Conservation (phyloP, 2,888 invertebrate genomes). For the Cheilosia grossa region DNA sequence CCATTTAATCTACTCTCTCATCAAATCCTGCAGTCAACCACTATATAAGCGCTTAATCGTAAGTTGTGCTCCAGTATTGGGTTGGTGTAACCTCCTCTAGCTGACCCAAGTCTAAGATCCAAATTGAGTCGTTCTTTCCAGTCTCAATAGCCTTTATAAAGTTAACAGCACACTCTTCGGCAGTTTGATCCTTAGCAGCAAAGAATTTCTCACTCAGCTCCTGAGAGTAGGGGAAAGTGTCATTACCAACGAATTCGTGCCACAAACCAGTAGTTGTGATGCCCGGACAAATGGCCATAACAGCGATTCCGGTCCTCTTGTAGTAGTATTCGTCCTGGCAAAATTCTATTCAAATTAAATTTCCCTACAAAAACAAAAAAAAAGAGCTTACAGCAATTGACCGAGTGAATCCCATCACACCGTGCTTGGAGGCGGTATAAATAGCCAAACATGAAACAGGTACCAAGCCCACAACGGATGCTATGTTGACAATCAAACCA, state of each 20-base stretch:
- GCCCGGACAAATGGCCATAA: constrained; percentile 77
- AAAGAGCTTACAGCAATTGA: constrained; percentile 78
- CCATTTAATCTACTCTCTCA: neutral
- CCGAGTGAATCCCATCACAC: constrained; percentile 82
- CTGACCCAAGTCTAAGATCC: constrained; percentile 80
- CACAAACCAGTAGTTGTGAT: constrained; percentile 76
- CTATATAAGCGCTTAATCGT: constrained; percentile 3
- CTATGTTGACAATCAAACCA: constrained; percentile 82
- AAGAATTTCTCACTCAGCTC: constrained; percentile 76
- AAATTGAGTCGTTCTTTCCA: constrained; percentile 79
- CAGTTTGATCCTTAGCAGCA: constrained; percentile 76
- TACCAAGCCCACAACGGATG: constrained; percentile 80
- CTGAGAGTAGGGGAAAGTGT: constrained; percentile 77
- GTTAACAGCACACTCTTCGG: constrained; percentile 78
- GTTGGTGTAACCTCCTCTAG: constrained; percentile 78
- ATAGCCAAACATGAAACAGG: constrained; percentile 79
- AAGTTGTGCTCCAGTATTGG: constrained; percentile 78
- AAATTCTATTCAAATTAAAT: neutral
- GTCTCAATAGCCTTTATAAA: constrained; percentile 79
- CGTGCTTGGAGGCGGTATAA: constrained; percentile 82
- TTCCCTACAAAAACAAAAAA: neutral
- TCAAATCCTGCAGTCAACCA: neutral
- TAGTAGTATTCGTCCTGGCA: constrained; percentile 30
- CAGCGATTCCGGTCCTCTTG: constrained; percentile 74
- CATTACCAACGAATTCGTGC: constrained; percentile 74